Conservation (phyloP, 2,797 vertebrate genomes). For the Apodemus agrarius region DNA sequence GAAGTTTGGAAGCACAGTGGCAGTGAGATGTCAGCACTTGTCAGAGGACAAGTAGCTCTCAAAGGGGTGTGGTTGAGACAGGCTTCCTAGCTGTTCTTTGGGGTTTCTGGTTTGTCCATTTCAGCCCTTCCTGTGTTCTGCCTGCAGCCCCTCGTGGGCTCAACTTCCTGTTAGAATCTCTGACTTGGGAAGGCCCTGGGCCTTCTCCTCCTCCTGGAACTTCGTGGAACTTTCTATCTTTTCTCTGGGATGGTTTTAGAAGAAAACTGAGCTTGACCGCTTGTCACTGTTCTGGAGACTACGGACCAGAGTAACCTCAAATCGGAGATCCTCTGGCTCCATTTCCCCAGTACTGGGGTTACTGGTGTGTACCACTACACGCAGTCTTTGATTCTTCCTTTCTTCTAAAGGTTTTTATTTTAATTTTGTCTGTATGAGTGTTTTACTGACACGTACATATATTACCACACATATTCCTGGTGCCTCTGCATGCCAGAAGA, state of each 20-base stretch:
- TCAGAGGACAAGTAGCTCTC: not conserved
- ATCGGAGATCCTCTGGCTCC: not conserved
- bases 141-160: not conserved
- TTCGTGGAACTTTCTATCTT: not conserved
- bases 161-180: not conserved
- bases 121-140: not conserved
- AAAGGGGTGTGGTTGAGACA: conserved; percentile 5
- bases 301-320: not conserved
- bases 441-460: not conserved
- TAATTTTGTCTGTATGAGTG: not conserved
- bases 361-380: not conserved
- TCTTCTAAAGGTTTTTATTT: not conserved
- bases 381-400: not conserved
- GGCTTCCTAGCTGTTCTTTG: not conserved
- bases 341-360: not conserved
- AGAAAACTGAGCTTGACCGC: not conserved
- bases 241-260: not conserved
- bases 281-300: not conserved
- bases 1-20: not conserved
- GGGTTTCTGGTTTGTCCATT: not conserved
- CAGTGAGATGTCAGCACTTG: not conserved
- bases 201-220: not conserved
- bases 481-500: not conserved
- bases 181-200: not conserved
- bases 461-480: not conserved